These are phyloP conservation scores for Penaeus japonicus DNA, from an alignment of 1,140 invertebrate genomes.

Conservation along the genomic window DNA sequence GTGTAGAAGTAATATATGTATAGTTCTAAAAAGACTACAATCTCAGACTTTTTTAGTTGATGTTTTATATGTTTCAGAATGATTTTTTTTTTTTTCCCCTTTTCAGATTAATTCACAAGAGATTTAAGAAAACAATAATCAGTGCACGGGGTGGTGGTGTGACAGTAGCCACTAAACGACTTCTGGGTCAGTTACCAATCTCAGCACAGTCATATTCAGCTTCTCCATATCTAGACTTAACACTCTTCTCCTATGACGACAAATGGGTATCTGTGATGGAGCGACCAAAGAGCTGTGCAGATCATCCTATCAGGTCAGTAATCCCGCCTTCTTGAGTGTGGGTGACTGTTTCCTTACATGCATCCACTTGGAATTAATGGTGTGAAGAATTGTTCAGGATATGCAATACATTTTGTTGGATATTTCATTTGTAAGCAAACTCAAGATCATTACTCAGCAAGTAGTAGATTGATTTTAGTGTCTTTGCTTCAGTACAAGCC, in stretches of 20 bases:
- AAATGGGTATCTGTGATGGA: constrained; percentile 96
- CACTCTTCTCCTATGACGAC: constrained; percentile 94
- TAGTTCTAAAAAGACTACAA: too few relatives aligned
- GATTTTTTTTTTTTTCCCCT: constrained; percentile 48
- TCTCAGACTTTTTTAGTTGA: too few relatives aligned
- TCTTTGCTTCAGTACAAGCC: too few relatives aligned
- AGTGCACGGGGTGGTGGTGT: constrained; percentile 84
- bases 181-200: constrained; percentile 91
- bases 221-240: constrained; percentile 92
- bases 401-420: too few relatives aligned
- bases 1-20: too few relatives aligned
- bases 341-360: too few relatives aligned
- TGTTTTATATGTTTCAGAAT: not conserved
- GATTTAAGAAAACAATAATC: constrained; percentile 84
- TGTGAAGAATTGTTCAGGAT: too few relatives aligned
- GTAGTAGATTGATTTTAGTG: too few relatives aligned
- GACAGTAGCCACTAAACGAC: constrained; percentile 86
- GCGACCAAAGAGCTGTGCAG: constrained; percentile 90
- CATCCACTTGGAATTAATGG: too few relatives aligned
- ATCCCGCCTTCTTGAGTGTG: not conserved
- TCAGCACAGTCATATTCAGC: constrained; percentile 93
- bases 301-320: constrained; percentile 86
- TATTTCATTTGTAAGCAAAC: too few relatives aligned
- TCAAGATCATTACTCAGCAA: too few relatives aligned
- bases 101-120: constrained; percentile 68